phyloP scores from a whole-genome alignment of 1,140 invertebrate genomes.

The Brachionus paranguensis region DNA sequence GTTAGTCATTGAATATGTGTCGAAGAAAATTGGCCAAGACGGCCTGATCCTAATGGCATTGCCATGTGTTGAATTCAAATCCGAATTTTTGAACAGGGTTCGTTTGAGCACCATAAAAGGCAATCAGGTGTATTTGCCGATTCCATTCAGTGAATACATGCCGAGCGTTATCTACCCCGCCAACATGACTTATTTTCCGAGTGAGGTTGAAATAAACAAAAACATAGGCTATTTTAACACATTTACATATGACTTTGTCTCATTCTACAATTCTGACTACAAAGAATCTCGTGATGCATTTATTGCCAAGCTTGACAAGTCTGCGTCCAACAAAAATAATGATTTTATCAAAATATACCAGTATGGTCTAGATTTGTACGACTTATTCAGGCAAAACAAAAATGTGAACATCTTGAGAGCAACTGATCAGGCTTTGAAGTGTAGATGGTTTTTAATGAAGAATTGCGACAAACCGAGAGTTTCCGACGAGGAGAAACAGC shows the following conservation, averaged over 20 bases:
- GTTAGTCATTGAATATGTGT: conserved; percentile 65
- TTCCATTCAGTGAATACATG: conserved; percentile 54
- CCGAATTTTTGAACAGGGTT: conserved; percentile 70
- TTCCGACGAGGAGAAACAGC: conserved; percentile 44
- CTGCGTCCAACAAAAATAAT: background rate
- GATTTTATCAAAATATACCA: conserved; percentile 24
- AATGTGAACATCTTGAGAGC: conserved; percentile 66
- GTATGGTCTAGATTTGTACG: conserved; percentile 57
- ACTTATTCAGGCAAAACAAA: conserved; percentile 63
- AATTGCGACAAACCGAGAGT: conserved; percentile 47
- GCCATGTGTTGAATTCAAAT: conserved; percentile 61
- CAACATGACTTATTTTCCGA: conserved; percentile 50
- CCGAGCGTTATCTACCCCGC: conserved; percentile 51
- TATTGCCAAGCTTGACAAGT: conserved; percentile 49
- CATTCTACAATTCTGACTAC: conserved; percentile 77
- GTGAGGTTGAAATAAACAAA: conserved; percentile 67
- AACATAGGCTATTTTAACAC: conserved; percentile 73
- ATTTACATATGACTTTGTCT: conserved; percentile 65
- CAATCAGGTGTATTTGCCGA: conserved; percentile 56
- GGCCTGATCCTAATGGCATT: conserved; percentile 48
- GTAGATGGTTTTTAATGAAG: conserved; percentile 9
- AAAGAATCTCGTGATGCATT: conserved; percentile 62
- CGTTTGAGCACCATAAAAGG: conserved; percentile 55
- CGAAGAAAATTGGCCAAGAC: conserved; percentile 61
- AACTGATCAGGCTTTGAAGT: conserved; percentile 63